Percentiles rank a stretch among this genome's conserved stretches.
phyloP scores from a whole-genome alignment of 30 jellyfish, hydroid and myxozoan species.

The Catostylus mosaicus region DNA sequence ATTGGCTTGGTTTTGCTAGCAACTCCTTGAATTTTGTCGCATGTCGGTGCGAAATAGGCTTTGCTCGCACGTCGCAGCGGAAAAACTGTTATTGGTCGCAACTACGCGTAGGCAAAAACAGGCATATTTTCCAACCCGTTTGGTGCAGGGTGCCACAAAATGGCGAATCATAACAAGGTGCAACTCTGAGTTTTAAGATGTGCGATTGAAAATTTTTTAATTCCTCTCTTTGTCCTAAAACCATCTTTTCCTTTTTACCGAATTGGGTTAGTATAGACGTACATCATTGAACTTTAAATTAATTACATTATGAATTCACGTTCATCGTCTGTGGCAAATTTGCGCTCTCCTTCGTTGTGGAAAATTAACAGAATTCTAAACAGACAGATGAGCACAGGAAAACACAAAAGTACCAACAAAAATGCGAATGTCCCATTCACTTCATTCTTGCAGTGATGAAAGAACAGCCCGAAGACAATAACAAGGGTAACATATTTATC shows the following conservation, averaged over 20 bases:
- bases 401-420: conserved; percentile 24
- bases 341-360: conserved; percentile 30
- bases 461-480: conserved; percentile 32
- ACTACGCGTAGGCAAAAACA: no score
- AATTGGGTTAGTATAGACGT: not conserved
- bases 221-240: not conserved
- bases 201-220: no score
- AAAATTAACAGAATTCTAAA: conserved; percentile 23
- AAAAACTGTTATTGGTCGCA: no score
- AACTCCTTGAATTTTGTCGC: no score
- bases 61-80: no score
- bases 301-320: conserved; percentile 37
- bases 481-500: conserved; percentile 48
- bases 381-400: conserved; percentile 7
- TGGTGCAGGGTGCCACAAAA: no score
- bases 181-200: no score
- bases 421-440: conserved; percentile 45
- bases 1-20: no score
- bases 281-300: not conserved
- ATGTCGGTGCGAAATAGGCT: no score
- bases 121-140: no score
- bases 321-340: conserved; percentile 47
- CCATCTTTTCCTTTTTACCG: not conserved
- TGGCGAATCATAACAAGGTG: no score
- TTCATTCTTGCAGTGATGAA: conserved; percentile 13